These are phyloP conservation scores for Globia sparganii DNA, from an alignment of 2,888 invertebrate species.

Conservation along the genomic window DNA sequence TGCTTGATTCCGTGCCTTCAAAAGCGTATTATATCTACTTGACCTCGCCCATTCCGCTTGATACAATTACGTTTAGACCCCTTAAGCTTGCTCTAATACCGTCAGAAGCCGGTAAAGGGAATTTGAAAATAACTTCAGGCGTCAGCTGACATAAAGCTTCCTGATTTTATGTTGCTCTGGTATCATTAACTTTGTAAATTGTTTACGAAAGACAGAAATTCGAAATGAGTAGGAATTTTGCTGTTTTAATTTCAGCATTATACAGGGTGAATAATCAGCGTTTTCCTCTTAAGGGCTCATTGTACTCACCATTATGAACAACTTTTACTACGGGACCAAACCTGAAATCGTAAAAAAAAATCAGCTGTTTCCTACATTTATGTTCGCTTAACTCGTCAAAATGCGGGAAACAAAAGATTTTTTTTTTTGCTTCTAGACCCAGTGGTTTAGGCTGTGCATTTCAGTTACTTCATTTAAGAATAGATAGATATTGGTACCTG, in stretches of 20 bases:
- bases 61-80: constrained; percentile 66
- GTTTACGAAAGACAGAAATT: constrained; percentile 26
- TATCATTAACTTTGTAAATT: constrained; percentile 34
- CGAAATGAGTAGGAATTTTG: not conserved
- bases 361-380: too few species aligned
- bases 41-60: constrained; percentile 55
- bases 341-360: too few species aligned
- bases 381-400: too few species aligned
- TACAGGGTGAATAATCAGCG: too few species aligned
- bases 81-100: constrained; percentile 60
- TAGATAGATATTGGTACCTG: not conserved
- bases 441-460: not conserved
- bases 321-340: too few species aligned
- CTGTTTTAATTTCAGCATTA: not conserved
- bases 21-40: constrained; percentile 60
- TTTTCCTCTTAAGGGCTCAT: too few species aligned
- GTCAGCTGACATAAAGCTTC: constrained; percentile 45
- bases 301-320: too few species aligned
- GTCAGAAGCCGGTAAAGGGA: constrained; percentile 54
- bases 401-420: too few species aligned
- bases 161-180: constrained; percentile 39
- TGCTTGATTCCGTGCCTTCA: constrained; percentile 34
- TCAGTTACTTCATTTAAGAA: not conserved
- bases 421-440: not conserved
- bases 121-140: constrained; percentile 54